Evolutionary conservation across 92 coral and sea anemone species (phyloP).

Genomic region (Parazoanthus swiftii): DNA sequence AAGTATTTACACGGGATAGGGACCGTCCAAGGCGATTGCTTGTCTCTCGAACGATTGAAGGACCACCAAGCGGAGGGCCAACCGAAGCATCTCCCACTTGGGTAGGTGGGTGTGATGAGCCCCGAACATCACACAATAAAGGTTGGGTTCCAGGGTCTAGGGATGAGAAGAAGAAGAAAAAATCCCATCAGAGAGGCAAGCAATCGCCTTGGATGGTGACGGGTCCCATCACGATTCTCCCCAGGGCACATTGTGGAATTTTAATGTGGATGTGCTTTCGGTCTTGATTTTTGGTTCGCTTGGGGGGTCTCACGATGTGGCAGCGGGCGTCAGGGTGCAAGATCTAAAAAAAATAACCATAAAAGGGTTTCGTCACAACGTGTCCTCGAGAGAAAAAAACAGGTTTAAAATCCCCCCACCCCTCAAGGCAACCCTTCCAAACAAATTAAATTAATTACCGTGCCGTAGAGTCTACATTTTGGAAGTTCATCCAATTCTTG

Average conservation of each 20-base stretch:
- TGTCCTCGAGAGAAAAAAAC: neutral
- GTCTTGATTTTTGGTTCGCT: neutral
- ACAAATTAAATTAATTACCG: neutral
- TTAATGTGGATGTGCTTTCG: neutral
- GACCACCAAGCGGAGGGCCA: conserved; percentile 3
- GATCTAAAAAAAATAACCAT: too few relatives aligned
- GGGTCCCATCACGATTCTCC: neutral
- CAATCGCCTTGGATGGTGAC: neutral
- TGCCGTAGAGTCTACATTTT: neutral
- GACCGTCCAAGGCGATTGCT: conserved; percentile 1
- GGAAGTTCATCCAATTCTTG: neutral
- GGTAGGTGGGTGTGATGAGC: conserved; percentile 2
- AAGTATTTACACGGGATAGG: conserved; percentile 7
- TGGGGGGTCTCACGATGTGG: conserved; percentile 14
- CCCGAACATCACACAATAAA: too few relatives aligned
- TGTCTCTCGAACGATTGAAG: neutral
- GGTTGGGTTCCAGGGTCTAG: too few relatives aligned
- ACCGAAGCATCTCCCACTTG: conserved; percentile 10
- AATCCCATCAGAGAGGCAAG: conserved; percentile 1
- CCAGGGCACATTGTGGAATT: neutral
- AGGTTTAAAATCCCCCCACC: neutral
- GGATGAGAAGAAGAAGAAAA: neutral
- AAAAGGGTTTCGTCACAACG: neutral
- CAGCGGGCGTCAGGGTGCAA: neutral
- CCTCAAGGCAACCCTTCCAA: neutral